Evolutionary conservation across 2,888 invertebrate genomes (phyloP).

Genomic region (Labia minor): DNA sequence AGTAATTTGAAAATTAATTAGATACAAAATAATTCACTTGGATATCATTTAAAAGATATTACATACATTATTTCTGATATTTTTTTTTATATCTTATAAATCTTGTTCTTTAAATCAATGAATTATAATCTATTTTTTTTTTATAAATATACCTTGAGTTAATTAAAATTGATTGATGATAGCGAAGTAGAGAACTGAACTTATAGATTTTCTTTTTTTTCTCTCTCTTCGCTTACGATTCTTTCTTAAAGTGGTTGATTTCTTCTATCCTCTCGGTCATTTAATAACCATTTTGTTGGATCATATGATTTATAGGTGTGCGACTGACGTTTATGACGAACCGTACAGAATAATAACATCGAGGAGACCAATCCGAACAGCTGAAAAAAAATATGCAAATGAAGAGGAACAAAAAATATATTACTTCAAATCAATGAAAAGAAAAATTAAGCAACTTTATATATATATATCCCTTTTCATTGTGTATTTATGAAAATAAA

Average conservation of each 20-base stretch:
- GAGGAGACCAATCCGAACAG: slow-evolving; percentile 64
- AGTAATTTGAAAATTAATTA: too few relatives aligned
- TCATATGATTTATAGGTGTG: slow-evolving; percentile 60
- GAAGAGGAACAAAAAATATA: background rate
- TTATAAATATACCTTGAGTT: background rate
- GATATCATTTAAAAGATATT: too few relatives aligned
- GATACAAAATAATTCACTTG: too few relatives aligned
- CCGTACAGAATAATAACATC: slow-evolving; percentile 63
- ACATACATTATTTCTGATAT: too few relatives aligned
- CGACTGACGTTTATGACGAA: slow-evolving; percentile 53
- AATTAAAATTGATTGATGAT: background rate
- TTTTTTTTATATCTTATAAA: too few relatives aligned
- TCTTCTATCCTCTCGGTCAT: slow-evolving; percentile 28
- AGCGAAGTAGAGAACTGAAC: background rate
- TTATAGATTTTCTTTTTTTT: background rate
- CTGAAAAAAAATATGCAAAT: slow-evolving; percentile 37
- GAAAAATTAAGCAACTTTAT: too few relatives aligned
- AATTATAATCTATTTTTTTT: background rate
- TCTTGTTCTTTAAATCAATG: too few relatives aligned
- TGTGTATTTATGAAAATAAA: background rate
- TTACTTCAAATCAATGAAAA: background rate
- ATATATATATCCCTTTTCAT: background rate
- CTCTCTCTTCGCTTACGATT: background rate
- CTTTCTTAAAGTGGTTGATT: background rate
- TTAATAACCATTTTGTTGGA: slow-evolving; percentile 38